phyloP scores from a whole-genome alignment of 1,140 invertebrate genomes.

The Oedothorax gibbosus region DNA sequence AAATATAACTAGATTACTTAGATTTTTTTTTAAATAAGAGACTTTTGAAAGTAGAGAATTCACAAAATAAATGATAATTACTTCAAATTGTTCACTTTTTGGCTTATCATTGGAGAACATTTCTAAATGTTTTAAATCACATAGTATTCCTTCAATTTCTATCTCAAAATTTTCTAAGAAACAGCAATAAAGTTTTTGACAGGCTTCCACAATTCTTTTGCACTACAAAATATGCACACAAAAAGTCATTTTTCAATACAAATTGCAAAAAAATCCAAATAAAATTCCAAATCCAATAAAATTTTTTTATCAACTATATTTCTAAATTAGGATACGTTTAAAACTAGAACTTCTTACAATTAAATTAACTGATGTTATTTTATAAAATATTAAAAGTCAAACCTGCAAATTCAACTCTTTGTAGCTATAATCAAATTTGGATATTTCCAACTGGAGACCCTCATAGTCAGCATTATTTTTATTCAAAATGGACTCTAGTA shows the following conservation, averaged over 20 bases:
- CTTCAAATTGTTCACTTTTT: conserved; percentile 4
- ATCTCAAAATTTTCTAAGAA: conserved; percentile 38
- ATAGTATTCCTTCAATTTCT: conserved; percentile 26
- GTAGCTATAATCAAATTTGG: background rate
- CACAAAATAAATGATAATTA: conserved; percentile 8
- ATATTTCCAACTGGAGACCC: background rate
- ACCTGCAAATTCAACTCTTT: conserved; percentile 14
- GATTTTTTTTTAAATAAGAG: too few species aligned
- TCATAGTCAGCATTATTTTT: background rate
- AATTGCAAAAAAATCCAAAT: background rate
- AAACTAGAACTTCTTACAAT: background rate
- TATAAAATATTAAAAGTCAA: background rate
- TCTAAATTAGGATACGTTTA: background rate
- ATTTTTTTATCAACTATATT: background rate
- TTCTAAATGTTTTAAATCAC: conserved; percentile 22
- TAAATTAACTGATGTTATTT: background rate
- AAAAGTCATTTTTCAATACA: background rate
- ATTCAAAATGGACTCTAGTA: background rate
- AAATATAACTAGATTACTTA: too few species aligned
- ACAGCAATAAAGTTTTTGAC: conserved; percentile 1
- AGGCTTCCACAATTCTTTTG: conserved; percentile 7
- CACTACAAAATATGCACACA: background rate
- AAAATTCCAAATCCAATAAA: background rate
- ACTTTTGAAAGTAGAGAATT: background rate
- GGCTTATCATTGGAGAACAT: background rate